Conservation (phyloP, 2,113 vertebrate species). For the Aegithalos caudatus region DNA sequence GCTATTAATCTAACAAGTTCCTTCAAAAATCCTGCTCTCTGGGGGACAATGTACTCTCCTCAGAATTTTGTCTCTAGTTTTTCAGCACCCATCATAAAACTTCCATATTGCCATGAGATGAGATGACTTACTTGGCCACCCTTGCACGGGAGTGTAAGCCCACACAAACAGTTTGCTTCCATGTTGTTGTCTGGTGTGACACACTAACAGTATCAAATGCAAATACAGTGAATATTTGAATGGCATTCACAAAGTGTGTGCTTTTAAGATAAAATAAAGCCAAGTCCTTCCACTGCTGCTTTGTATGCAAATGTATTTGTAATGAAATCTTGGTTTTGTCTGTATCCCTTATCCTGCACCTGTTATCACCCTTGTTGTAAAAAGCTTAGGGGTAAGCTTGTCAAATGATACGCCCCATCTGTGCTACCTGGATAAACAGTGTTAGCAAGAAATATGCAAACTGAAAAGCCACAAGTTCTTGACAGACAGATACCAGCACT, state of each 20-base stretch:
- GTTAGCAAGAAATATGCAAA: slow-evolving; percentile 30
- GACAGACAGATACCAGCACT: neutral
- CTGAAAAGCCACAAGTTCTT: slow-evolving; percentile 21
- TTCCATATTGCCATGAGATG: neutral
- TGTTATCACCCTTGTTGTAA: slow-evolving; percentile 42
- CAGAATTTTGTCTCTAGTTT: neutral
- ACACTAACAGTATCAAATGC: neutral
- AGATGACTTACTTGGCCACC: neutral
- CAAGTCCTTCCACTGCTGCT: slow-evolving; percentile 20
- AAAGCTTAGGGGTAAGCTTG: slow-evolving; percentile 10
- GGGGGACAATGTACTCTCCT: neutral
- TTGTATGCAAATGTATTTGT: slow-evolving; percentile 45
- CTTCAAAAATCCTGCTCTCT: neutral
- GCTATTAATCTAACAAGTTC: neutral
- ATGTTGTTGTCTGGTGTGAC: neutral
- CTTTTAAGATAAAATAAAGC: slow-evolving; percentile 42
- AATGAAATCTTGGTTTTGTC: slow-evolving; percentile 21
- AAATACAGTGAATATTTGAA: slow-evolving; percentile 44
- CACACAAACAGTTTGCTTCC: neutral
- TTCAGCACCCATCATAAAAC: neutral
- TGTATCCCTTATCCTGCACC: slow-evolving; percentile 56
- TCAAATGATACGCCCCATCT: slow-evolving; percentile 14
- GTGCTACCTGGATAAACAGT: slow-evolving; percentile 38
- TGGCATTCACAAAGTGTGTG: slow-evolving; percentile 10
- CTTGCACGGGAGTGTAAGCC: neutral